Base-by-base conservation (phyloP, 2,888 invertebrate species). In the Heteromyza rotundicornis region DNA sequence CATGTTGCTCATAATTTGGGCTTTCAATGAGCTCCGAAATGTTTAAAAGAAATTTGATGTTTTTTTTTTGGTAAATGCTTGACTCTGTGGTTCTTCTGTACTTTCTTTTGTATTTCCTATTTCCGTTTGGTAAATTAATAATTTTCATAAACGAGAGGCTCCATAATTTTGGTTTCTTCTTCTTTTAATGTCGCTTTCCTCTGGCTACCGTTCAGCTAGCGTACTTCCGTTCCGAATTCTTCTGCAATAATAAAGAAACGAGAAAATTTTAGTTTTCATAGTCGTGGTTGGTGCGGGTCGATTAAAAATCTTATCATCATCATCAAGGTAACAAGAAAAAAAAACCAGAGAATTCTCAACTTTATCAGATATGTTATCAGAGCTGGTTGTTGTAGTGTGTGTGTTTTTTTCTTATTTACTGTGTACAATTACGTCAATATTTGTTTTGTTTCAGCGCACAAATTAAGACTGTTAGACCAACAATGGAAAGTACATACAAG, bases 1-100 rank as follows among this genome's bases (percentile, higher is more conserved):
- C 75, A 81, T 80, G 73, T 75, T 82, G 77, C 79, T 79, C 79
- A 79, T 79, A 47, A 3, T 47, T 47, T 20, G 10, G n/a, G 12
- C 14, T 3, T n/a, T 27, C 7, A 7, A 27, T 10, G 10, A 27
- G 10, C 10, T 27, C 14, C 2, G 40, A 40, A 40, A 40, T 40
- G 3, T 27, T 5, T 27, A 27, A 7, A 27, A 27, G 27, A 27
- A n/a, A 7, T 27, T 27, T 27, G 27, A 7, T 27, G 27, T 32
- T 32, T 32, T 32, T 32, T 5, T 32, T 32, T 40, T 40, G 40
- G 40, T 40, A n/a, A n/a, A n/a, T n/a, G n/a, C n/a, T n/a, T n/a
- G n/a, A n/a, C n/a, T n/a, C n/a, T n/a, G n/a, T n/a, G n/a, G n/a
- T n/a, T n/a, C n/a, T n/a, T n/a, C n/a, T n/a, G n/a, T n/a, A n/a